These are phyloP conservation scores for Nemotelus nigrinus DNA, from an alignment of 2,888 invertebrate genomes.

Conservation along the genomic window DNA sequence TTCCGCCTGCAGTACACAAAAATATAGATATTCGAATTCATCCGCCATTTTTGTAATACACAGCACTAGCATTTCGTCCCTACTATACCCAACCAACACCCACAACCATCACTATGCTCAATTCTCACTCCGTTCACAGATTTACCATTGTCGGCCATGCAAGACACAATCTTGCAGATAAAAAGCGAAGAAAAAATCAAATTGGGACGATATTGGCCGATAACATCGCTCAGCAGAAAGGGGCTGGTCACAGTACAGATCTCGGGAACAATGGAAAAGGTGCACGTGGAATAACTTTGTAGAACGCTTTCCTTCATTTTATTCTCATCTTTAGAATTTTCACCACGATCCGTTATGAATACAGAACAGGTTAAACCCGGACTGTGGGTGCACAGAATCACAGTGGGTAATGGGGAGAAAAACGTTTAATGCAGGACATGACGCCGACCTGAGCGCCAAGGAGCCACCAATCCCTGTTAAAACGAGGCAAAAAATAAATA, in stretches of 20 bases:
- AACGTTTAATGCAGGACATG: slow-evolving; percentile 46
- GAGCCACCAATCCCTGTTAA: slow-evolving; percentile 46
- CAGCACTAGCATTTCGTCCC: slow-evolving; percentile 2
- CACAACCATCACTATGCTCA: neutral
- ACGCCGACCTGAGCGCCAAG: slow-evolving; percentile 37
- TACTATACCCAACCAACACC: slow-evolving; percentile 13
- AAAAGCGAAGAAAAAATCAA: slow-evolving; percentile 32
- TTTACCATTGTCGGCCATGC: slow-evolving; percentile 19
- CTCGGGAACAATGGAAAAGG: slow-evolving; percentile 32
- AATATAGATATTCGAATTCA: slow-evolving; percentile 50
- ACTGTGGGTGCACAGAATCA: slow-evolving; percentile 15
- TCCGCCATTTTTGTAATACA: slow-evolving; percentile 43
- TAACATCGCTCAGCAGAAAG: slow-evolving; percentile 6
- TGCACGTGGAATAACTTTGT: slow-evolving; percentile 38
- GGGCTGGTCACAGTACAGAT: neutral
- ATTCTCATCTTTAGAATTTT: slow-evolving; percentile 49
- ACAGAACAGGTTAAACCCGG: slow-evolving; percentile 46
- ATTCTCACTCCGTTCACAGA: too few relatives aligned
- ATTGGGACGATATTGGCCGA: slow-evolving; percentile 23
- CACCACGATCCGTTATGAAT: slow-evolving; percentile 51
- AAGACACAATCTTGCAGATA: slow-evolving; percentile 30
- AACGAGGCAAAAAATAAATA: slow-evolving; percentile 34
- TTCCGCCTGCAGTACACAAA: slow-evolving; percentile 49
- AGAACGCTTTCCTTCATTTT: slow-evolving; percentile 49
- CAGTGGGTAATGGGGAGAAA: slow-evolving; percentile 35